Conservation (phyloP, 2,113 vertebrate genomes). For the Labeo rohita region DNA sequence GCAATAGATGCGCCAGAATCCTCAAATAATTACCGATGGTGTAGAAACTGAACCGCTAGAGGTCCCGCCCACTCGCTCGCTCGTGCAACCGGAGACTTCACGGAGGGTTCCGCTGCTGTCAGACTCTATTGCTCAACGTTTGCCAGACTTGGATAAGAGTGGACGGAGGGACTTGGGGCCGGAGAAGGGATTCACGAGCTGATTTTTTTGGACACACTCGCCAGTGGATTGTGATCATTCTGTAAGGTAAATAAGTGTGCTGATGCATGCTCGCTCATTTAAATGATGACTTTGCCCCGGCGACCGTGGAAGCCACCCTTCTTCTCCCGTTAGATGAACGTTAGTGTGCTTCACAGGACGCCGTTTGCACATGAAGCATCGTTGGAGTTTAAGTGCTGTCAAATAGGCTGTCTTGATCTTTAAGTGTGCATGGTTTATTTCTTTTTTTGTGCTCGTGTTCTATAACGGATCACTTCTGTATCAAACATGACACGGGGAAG, state of each 20-base stretch:
- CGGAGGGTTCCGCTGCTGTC: constrained; percentile 42
- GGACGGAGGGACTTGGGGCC: constrained; percentile 41
- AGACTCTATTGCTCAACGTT: constrained; percentile 38
- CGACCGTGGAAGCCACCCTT: constrained; percentile 2
- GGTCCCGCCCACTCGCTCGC: constrained; percentile 45
- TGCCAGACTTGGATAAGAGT: constrained; percentile 48
- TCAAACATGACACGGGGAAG: constrained; percentile 13
- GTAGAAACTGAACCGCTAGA: constrained; percentile 30
- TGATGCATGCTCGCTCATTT: constrained; percentile 15
- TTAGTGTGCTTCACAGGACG: not conserved
- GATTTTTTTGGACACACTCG: constrained; percentile 17
- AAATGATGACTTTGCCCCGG: constrained; percentile 37
- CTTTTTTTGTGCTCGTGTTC: not conserved
- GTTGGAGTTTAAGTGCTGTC: not conserved
- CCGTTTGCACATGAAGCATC: not conserved
- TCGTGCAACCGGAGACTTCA: constrained; percentile 46
- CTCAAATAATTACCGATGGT: constrained; percentile 30
- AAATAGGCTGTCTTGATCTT: not conserved
- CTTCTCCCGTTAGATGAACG: not conserved
- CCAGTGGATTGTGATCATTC: constrained; percentile 33
- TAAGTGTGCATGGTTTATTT: not conserved
- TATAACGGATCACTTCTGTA: not conserved
- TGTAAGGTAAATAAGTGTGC: constrained; percentile 43
- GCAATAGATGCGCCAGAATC: not conserved
- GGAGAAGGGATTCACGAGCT: constrained; percentile 41